Conservation (phyloP, 2,797 vertebrate species). For the Spheniscus humboldti region DNA sequence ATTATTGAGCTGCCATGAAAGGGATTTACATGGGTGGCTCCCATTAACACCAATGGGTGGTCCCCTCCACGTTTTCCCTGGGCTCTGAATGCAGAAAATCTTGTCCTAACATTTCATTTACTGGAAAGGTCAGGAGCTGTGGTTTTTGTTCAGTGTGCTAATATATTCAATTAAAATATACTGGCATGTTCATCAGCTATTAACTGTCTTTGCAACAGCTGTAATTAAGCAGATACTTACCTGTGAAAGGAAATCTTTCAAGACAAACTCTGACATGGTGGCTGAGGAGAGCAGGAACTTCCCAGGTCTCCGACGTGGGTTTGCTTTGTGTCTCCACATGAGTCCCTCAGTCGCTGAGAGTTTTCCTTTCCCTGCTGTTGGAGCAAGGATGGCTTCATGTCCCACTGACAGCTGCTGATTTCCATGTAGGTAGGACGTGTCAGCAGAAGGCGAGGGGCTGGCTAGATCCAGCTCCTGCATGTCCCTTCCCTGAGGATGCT, state of each 20-base stretch:
- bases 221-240: slow-evolving; percentile 54
- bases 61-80: not conserved
- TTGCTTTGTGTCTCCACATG: not conserved
- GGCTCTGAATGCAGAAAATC: not conserved
- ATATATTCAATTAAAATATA: slow-evolving; percentile 57
- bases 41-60: not conserved
- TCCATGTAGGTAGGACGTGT: not conserved
- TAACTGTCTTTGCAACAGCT: slow-evolving; percentile 38
- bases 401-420: not conserved
- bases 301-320: not conserved
- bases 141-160: slow-evolving; percentile 45
- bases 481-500: not conserved
- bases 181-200: slow-evolving; percentile 50
- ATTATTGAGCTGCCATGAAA: not conserved
- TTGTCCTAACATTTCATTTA: slow-evolving; percentile 37
- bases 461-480: not conserved
- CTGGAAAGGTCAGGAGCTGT: slow-evolving; percentile 46
- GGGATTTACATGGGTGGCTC: not conserved
- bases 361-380: not conserved
- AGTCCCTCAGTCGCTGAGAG: not conserved
- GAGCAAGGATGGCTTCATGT: not conserved
- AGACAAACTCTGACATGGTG: not conserved
- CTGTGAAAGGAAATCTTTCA: slow-evolving; percentile 21
- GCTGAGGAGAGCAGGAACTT: not conserved
- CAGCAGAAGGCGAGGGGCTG: not conserved